These are phyloP conservation scores for Lepus oiostolus DNA, from an alignment of 2,797 vertebrate species.

Conservation along the genomic window DNA sequence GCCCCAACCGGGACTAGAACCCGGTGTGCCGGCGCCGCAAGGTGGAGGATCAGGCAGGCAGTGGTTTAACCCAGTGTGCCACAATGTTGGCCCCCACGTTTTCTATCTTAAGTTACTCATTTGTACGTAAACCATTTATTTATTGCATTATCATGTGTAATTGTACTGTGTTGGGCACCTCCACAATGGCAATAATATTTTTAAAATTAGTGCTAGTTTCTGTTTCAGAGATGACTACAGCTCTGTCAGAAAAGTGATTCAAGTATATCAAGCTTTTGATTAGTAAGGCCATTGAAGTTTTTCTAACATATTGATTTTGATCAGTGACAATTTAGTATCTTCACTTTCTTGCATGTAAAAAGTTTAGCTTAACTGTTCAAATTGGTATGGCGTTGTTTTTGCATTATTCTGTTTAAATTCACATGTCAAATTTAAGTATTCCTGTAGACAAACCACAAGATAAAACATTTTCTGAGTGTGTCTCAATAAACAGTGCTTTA, in stretches of 20 bases:
- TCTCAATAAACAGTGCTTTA: constrained; percentile 38
- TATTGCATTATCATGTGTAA: background rate
- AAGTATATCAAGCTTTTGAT: constrained; percentile 53
- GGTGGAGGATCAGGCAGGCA: too few species aligned
- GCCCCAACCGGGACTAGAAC: too few species aligned
- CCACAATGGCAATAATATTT: background rate
- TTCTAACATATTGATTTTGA: constrained; percentile 61
- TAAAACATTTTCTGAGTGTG: constrained; percentile 31
- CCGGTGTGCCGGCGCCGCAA: too few species aligned
- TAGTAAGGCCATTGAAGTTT: constrained; percentile 39
- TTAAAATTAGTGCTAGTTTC: constrained; percentile 8
- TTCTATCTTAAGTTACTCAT: constrained; percentile 20
- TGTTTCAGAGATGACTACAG: constrained; percentile 17
- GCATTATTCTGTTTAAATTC: constrained; percentile 46
- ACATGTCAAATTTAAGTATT: constrained; percentile 56
- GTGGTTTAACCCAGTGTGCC: too few species aligned
- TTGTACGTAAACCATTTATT: constrained; percentile 37
- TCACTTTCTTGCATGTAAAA: constrained; percentile 15
- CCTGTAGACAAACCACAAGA: background rate
- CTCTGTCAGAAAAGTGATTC: constrained; percentile 2
- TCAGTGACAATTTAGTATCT: constrained; percentile 9
- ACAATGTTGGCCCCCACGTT: background rate
- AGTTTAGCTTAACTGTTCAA: background rate
- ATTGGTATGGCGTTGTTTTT: constrained; percentile 35
- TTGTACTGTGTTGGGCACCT: background rate